A percentile compares a stretch with the other conserved stretches of the same genome.
Evolutionary conservation across 2,888 invertebrate species (phyloP).

Genomic region (Papilio protenor): DNA sequence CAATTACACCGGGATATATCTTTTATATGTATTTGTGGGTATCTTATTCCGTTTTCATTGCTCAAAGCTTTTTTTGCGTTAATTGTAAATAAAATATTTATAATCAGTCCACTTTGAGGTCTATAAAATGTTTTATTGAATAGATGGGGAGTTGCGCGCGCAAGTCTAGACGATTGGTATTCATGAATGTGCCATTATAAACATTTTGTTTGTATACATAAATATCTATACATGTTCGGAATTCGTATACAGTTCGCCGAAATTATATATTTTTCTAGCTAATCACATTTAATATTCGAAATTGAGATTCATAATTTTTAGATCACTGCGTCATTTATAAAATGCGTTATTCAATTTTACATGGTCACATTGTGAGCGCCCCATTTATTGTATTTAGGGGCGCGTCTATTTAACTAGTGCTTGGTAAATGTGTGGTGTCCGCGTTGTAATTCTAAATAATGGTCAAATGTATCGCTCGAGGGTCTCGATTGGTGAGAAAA

Average conservation of each 20-base stretch:
- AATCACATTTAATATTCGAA: constrained; percentile 78
- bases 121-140: constrained; percentile 2
- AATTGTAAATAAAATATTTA: constrained; percentile 23
- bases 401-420: constrained; percentile 44
- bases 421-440: constrained; percentile 65
- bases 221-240: constrained; percentile 57
- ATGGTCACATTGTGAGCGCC: constrained; percentile 61
- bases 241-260: constrained; percentile 77
- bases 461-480: constrained; percentile 60
- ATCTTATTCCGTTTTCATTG: constrained; percentile 25
- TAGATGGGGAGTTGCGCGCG: constrained; percentile 1
- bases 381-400: constrained; percentile 46
- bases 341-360: constrained; percentile 65
- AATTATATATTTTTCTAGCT: constrained; percentile 76
- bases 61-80: constrained; percentile 33
- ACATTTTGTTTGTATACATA: constrained; percentile 65
- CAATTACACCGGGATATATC: constrained; percentile 29
- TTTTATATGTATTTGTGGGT: constrained; percentile 12
- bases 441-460: constrained; percentile 68
- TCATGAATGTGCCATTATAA: constrained; percentile 65
- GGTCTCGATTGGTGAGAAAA: constrained; percentile 44
- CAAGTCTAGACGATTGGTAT: constrained; percentile 40
- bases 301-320: constrained; percentile 72
- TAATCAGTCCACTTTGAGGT: constrained; percentile 22
- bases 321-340: constrained; percentile 63